Base-by-base conservation (phyloP, 2,113 vertebrate species). In the Fulica atra region DNA sequence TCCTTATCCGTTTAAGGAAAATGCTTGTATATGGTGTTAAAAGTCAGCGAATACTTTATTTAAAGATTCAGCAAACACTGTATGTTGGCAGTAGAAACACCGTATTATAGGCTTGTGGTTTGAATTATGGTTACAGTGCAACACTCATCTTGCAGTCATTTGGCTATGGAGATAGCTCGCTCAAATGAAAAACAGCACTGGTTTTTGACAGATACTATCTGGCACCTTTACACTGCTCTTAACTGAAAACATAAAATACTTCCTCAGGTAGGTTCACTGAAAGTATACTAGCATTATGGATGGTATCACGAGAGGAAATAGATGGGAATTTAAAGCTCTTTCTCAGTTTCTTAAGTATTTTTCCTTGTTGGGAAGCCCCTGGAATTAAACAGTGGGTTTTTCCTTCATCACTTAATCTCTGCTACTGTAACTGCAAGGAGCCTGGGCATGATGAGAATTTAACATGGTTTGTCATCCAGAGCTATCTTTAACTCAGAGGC, bases 101-200 rank as follows among this genome's bases (percentile, higher is more conserved):
- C 13, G 2, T 78, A 64, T 80, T 96, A 82, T 48, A 89, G 59
- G 54, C 79, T 91, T 94, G 92, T 97, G 86, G 69, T 97, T 97
- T 93, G 70, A 83, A 74, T 92, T 95, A 95, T 53, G 69, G 73
- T 76, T 95, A 69, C 53, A 93, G 63, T 57, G 66, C 42, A 93
- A 54, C 73, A 56, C 59, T 94, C 73, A 88, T 95, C 89, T 78
- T 95, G 51, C 38, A 81, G 79, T 90, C 36, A 15, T 71, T 51
- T 74, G 66, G 28, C 80, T 92, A 10, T 87, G 33, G 86, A 95
- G 89, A 79, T 88, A 46, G 63, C 61, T 56, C 79, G 86, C 79
- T 76, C 85, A 97, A 96, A 95, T 97, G 92, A 91, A 92, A 98
- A 96, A n/a, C 89, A 97, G 88, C 74, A 78, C 69, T 15, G 33